Conservation (phyloP, 2,888 invertebrate genomes). For the Iphiclides podalirius region DNA sequence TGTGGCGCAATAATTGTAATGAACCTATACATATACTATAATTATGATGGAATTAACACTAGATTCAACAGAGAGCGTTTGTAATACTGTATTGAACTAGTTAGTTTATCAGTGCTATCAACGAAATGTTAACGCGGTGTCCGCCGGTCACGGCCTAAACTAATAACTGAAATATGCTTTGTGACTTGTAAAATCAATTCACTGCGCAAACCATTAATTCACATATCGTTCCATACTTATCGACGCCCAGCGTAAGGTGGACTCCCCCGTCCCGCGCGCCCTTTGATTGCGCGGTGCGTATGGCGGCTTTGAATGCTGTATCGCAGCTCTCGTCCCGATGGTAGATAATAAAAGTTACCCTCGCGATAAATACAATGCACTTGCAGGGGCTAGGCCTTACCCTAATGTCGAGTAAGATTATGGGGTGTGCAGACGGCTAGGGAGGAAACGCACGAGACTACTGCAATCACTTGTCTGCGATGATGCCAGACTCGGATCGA, state of each 20-base stretch:
- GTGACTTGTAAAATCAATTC: constrained; percentile 66
- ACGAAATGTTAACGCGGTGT: no score
- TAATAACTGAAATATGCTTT: constrained; percentile 37
- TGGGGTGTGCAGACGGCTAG: constrained; percentile 42
- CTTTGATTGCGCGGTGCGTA: constrained; percentile 28
- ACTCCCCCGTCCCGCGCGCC: constrained; percentile 35
- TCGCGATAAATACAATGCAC: constrained; percentile 69
- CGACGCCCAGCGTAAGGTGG: constrained; percentile 40
- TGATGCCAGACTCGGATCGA: constrained; percentile 27
- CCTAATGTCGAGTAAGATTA: constrained; percentile 49
- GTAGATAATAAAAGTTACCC: constrained; percentile 70
- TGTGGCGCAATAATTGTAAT: no score
- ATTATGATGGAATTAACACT: no score
- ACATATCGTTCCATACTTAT: constrained; percentile 64
- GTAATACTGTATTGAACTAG: no score
- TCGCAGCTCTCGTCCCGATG: constrained; percentile 43
- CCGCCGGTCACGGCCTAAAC: constrained; percentile 32
- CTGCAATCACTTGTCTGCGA: constrained; percentile 52
- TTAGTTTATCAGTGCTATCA: no score
- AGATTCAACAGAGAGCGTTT: no score
- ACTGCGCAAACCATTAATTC: constrained; percentile 73
- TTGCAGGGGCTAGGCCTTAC: constrained; percentile 63
- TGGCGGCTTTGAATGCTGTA: constrained; percentile 45
- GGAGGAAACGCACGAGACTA: constrained; percentile 34
- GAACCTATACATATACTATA: no score